A percentile compares a stretch with the other conserved stretches of the same genome.
Conservation (phyloP, 1,140 invertebrate genomes). For the Globodera ellingtonae region DNA sequence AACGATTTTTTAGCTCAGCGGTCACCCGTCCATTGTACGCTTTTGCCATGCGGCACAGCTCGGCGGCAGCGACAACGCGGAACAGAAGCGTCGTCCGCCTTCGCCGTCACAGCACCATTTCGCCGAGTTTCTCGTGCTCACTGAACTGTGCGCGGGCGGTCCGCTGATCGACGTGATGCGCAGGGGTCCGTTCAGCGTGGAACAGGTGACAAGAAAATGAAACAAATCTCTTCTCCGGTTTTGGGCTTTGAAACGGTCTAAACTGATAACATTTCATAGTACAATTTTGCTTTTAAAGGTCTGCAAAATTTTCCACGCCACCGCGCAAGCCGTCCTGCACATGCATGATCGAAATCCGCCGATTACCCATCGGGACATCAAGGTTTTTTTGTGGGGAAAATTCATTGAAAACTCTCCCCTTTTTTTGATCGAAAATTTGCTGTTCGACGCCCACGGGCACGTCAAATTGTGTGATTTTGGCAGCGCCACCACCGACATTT, state of each 20-base stretch:
- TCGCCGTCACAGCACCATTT: slow-evolving; percentile 3
- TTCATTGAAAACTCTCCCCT: not conserved
- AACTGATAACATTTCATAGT: no score
- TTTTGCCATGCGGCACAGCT: slow-evolving; percentile 41
- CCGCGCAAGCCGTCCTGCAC: slow-evolving; percentile 83
- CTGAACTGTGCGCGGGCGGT: slow-evolving; percentile 60
- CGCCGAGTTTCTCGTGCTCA: slow-evolving; percentile 56
- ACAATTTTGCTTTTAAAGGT: slow-evolving; percentile 66
- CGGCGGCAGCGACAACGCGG: not conserved
- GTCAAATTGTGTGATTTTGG: slow-evolving; percentile 99
- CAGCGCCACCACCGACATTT: slow-evolving; percentile 83
- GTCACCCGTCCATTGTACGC: no score
- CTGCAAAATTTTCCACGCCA: slow-evolving; percentile 87
- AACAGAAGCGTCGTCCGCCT: not conserved
- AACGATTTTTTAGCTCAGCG: no score
- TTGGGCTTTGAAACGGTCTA: no score
- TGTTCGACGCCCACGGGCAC: slow-evolving; percentile 78
- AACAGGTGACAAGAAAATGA: slow-evolving; percentile 34
- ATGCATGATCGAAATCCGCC: slow-evolving; percentile 87
- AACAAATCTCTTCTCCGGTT: no score
- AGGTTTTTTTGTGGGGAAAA: slow-evolving; percentile 71
- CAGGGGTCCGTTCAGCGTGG: slow-evolving; percentile 34
- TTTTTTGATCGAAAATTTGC: slow-evolving; percentile 73
- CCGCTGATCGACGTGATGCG: slow-evolving; percentile 55
- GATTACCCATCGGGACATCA: slow-evolving; percentile 89